These are phyloP conservation scores for Pitta sordida DNA, from an alignment of 2,113 vertebrate species.

Conservation along the genomic window DNA sequence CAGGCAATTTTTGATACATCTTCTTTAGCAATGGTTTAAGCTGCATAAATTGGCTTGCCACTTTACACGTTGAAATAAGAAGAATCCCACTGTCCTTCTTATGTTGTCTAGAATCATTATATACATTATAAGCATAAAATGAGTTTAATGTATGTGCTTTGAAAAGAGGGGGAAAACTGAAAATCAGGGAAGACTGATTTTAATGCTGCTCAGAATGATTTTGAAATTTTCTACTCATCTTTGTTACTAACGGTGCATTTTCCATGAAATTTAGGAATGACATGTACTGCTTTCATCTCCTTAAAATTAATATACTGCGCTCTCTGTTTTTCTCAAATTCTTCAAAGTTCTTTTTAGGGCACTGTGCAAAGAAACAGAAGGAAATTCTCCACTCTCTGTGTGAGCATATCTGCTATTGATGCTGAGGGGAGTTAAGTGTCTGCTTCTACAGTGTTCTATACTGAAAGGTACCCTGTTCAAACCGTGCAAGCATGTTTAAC, in stretches of 20 bases:
- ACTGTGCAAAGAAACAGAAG: conserved; percentile 63
- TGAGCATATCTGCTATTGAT: conserved; percentile 52
- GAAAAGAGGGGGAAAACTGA: conserved; percentile 70
- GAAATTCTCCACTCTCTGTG: conserved; percentile 50
- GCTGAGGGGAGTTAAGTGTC: conserved; percentile 68
- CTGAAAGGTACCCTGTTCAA: conserved; percentile 60
- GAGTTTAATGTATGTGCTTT: conserved; percentile 73
- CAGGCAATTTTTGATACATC: conserved; percentile 79
- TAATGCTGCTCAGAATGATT: conserved; percentile 71
- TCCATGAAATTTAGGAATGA: conserved; percentile 67
- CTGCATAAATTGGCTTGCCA: conserved; percentile 76
- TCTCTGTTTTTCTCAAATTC: conserved; percentile 62
- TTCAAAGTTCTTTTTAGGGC: conserved; percentile 60
- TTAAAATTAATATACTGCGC: conserved; percentile 65
- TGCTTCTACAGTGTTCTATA: conserved; percentile 55
- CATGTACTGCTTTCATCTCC: conserved; percentile 68
- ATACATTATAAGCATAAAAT: conserved; percentile 78
- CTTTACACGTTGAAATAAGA: conserved; percentile 71
- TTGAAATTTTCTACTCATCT: conserved; percentile 73
- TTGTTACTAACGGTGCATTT: conserved; percentile 63
- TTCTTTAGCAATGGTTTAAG: conserved; percentile 79
- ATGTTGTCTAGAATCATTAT: conserved; percentile 78
- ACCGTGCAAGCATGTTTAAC: conserved; percentile 58
- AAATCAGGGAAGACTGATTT: conserved; percentile 68
- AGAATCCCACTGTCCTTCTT: conserved; percentile 68